These are phyloP conservation scores for Drosophila mimetica DNA, from an alignment of 2,888 invertebrate genomes.

Conservation along the genomic window DNA sequence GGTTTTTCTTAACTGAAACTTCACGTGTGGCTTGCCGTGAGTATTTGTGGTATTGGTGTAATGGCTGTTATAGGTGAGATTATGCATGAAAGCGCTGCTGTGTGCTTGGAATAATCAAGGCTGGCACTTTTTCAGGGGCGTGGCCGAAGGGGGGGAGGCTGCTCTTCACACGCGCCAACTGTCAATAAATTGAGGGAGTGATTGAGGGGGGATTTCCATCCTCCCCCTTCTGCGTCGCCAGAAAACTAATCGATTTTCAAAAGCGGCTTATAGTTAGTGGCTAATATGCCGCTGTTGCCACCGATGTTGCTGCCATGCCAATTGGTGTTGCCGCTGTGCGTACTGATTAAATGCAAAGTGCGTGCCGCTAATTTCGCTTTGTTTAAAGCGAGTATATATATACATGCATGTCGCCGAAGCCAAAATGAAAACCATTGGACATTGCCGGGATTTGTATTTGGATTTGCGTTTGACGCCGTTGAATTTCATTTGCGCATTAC, in stretches of 20 bases:
- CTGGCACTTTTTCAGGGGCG: constrained; percentile 28
- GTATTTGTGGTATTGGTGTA: constrained; percentile 27
- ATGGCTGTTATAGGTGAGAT: constrained; percentile 56
- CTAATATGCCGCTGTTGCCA: constrained; percentile 28
- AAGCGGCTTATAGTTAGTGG: constrained; percentile 61
- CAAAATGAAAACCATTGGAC: constrained; percentile 55
- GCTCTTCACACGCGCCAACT: constrained; percentile 41
- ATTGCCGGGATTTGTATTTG: constrained; percentile 47
- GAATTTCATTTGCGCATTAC: constrained; percentile 75
- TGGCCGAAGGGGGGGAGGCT: constrained; percentile 8
- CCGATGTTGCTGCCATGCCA: constrained; percentile 13
- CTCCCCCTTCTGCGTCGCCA: constrained; percentile 30
- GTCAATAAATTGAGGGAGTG: constrained; percentile 47
- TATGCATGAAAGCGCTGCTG: constrained; percentile 74
- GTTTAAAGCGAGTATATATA: constrained; percentile 60
- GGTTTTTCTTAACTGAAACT: constrained; percentile 40
- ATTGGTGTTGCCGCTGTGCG: constrained; percentile 20
- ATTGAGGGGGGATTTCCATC: background rate
- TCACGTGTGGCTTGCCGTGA: constrained; percentile 44
- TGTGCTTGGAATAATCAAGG: constrained; percentile 72
- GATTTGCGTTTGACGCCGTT: constrained; percentile 44
- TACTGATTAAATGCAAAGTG: constrained; percentile 67
- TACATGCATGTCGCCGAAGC: constrained; percentile 29
- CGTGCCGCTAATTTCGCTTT: constrained; percentile 72
- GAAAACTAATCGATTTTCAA: constrained; percentile 69